These are phyloP conservation scores for Vesta saturnalis DNA, from an alignment of 2,888 invertebrate genomes.

Conservation along the genomic window DNA sequence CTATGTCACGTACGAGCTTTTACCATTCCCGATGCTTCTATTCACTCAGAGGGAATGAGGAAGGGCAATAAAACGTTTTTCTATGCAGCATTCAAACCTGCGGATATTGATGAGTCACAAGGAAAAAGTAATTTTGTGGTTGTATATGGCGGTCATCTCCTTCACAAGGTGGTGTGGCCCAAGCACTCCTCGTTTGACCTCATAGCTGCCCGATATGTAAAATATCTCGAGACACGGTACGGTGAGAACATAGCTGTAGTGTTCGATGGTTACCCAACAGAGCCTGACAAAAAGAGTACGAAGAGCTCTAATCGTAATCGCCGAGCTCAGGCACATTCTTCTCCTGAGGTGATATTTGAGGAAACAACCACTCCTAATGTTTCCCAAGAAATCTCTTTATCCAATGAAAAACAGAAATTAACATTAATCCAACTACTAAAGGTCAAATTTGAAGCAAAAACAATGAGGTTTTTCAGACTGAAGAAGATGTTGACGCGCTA, in stretches of 20 bases:
- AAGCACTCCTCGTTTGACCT: constrained; percentile 1
- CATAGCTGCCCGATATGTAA: constrained; percentile 1
- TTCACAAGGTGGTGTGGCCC: constrained; percentile 5
- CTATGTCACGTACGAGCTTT: not conserved
- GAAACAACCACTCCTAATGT: not conserved
- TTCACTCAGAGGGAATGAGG: not conserved
- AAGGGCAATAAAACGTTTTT: not conserved
- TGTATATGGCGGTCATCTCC: not conserved
- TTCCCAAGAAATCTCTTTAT: not conserved
- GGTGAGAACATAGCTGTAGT: constrained; percentile 1
- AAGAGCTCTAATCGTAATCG: not conserved
- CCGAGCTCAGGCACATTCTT: not conserved
- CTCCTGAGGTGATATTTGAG: not conserved
- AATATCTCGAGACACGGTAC: not conserved
- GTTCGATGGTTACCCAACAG: constrained; percentile 3
- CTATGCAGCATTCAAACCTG: not conserved
- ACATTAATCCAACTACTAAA: not conserved
- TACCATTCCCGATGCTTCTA: not conserved
- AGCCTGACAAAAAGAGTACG: not conserved
- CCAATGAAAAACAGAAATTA: not conserved
- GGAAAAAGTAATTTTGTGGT: not conserved
- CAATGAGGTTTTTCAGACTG: not conserved
- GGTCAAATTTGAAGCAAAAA: constrained; percentile 7
- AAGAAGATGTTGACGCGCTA: constrained; percentile 1
- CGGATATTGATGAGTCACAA: not conserved